phyloP scores from a whole-genome alignment of 2,113 vertebrate genomes.

The Sarotherodon lohbergeri region DNA sequence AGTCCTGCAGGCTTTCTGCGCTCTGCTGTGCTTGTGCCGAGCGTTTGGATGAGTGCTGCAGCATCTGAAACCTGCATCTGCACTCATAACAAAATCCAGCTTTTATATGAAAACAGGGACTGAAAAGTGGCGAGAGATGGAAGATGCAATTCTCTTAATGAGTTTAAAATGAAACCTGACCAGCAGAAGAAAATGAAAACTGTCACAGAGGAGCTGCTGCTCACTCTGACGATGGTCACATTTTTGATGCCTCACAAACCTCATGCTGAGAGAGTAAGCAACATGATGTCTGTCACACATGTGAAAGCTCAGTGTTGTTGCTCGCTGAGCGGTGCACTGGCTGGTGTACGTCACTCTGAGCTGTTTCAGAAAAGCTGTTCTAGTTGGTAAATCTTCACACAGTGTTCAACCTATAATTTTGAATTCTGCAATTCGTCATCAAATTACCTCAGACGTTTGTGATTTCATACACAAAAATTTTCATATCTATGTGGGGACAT shows the following conservation, averaged over 20 bases:
- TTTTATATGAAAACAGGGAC: not conserved
- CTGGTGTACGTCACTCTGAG: not conserved
- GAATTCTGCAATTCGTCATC: not conserved
- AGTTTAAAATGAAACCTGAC: not conserved
- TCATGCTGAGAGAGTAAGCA: not conserved
- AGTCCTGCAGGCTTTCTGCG: not conserved
- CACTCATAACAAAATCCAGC: not conserved
- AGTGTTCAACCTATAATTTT: not conserved
- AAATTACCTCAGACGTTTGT: not conserved
- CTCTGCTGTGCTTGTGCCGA: not conserved
- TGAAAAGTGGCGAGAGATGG: not conserved
- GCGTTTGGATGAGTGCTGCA: not conserved
- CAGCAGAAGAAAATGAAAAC: not conserved
- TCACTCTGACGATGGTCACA: not conserved
- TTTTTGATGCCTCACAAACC: not conserved
- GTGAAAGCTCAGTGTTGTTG: not conserved
- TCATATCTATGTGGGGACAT: not conserved
- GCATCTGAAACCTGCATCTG: not conserved
- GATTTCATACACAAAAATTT: not conserved
- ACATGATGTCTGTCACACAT: no score
- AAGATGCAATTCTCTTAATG: not conserved
- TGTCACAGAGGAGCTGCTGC: not conserved
- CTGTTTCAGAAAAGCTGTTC: not conserved
- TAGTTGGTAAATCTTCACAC: not conserved
- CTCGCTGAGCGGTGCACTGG: not conserved